These are phyloP conservation scores for mouse (Mus musculus) DNA, from an alignment of 2,113 vertebrate genomes.

Conservation along the genomic window GRCm39 chr5:124716001-124716500, in stretches of 20 bases:
- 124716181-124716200: background rate
- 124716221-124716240: background rate
- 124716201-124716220: background rate
- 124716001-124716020: background rate
- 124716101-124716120: background rate
- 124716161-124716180: background rate
- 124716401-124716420: background rate
- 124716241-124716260: background rate
- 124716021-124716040: background rate
- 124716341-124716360: background rate
- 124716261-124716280: background rate
- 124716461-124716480: background rate
- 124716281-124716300: background rate
- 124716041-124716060: background rate
- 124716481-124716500: slow-evolving; percentile 79
- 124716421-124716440: background rate
- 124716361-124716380: background rate
- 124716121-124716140: background rate
- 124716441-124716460: background rate
- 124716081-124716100: background rate
- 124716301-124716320: background rate
- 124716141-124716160: background rate
- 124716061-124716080: background rate
- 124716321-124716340: background rate
- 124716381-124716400: background rate